Percentiles rank a stretch among this genome's conserved stretches.
Conservation (phyloP, 2,113 vertebrate species). For the Heloderma charlesbogerti region DNA sequence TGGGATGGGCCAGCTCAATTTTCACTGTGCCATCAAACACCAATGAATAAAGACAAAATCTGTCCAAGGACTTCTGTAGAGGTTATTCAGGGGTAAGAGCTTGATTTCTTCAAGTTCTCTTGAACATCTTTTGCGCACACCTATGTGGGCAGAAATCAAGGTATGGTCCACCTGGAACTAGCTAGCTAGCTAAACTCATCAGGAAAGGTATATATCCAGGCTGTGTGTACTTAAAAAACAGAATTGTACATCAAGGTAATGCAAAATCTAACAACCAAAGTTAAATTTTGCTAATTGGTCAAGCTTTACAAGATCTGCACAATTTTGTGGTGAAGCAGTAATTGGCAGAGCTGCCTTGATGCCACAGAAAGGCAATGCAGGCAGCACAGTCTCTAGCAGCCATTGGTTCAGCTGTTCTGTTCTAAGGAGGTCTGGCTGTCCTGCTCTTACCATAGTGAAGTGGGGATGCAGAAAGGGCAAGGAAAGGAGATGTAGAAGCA, state of each 20-base stretch:
- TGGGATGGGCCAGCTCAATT: neutral
- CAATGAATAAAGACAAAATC: no score
- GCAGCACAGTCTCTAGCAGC: neutral
- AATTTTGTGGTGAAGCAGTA: neutral
- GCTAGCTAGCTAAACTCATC: no score
- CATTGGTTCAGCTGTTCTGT: neutral
- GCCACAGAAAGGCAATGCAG: neutral
- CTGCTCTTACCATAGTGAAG: neutral
- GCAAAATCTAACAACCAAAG: neutral
- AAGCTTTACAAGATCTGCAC: neutral
- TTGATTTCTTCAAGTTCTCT: no score
- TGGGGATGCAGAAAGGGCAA: no score
- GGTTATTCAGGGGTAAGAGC: neutral
- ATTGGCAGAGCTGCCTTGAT: neutral
- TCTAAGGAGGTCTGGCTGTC: neutral
- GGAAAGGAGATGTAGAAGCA: neutral
- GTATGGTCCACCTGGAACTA: no score
- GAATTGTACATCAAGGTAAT: neutral
- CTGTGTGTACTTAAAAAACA: neutral
- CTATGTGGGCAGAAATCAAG: no score
- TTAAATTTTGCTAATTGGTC: no score
- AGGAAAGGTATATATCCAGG: neutral
- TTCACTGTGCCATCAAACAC: neutral
- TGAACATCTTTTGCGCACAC: no score
- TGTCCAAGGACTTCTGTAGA: neutral